phyloP scores from a whole-genome alignment of 2,888 invertebrate genomes.

The Osedax frankpressi region DNA sequence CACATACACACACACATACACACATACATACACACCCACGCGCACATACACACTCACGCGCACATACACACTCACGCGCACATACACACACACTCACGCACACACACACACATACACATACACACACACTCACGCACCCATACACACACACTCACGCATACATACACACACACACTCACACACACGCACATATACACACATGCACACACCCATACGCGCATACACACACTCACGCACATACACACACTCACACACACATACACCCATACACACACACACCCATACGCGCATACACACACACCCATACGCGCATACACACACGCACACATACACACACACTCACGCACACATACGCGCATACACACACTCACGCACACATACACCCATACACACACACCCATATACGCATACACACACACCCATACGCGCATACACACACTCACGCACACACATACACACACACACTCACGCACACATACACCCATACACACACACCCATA shows the following conservation, averaged over 20 bases:
- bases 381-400: no score
- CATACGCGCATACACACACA: background rate
- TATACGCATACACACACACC: background rate
- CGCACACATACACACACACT: no score
- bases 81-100: no score
- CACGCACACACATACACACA: conserved; percentile 13
- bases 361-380: no score
- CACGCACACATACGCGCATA: no score
- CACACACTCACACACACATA: background rate
- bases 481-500: no score
- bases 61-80: no score
- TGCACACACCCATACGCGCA: background rate
- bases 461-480: conserved; percentile 8
- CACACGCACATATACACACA: background rate
- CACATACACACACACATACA: no score
- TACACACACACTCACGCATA: background rate
- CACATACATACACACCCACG: no score
- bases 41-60: no score
- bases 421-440: conserved; percentile 11
- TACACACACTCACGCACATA: background rate
- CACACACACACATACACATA: no score
- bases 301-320: background rate
- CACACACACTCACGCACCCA: background rate
- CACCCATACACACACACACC: background rate
- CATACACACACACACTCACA: background rate